Evolutionary conservation across 2,797 vertebrate species (phyloP).

Genomic region (Scolopax rusticola): DNA sequence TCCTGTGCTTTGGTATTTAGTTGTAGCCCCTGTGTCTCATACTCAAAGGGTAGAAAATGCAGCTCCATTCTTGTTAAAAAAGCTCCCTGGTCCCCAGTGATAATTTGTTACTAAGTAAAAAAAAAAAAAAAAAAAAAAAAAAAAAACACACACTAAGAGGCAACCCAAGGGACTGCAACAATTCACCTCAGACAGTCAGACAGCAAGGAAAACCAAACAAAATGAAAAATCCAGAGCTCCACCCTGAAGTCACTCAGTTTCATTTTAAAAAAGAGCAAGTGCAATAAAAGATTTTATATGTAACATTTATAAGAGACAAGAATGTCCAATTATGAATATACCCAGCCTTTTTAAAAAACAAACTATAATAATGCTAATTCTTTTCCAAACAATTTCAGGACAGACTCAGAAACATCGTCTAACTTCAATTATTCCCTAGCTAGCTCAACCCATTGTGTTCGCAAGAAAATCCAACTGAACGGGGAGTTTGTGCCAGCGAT

Average conservation of each 20-base stretch:
- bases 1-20: background rate
- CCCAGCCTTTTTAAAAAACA: background rate
- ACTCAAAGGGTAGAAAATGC: background rate
- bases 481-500: background rate
- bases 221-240: background rate
- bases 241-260: background rate
- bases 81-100: background rate
- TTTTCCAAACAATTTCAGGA: background rate
- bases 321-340: background rate
- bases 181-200: background rate
- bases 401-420: background rate
- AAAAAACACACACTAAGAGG: background rate
- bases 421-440: background rate
- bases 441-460: constrained; percentile 9
- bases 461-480: constrained; percentile 12
- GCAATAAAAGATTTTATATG: background rate
- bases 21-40: background rate
- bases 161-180: background rate
- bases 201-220: background rate
- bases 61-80: background rate
- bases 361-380: background rate
- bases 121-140: background rate
- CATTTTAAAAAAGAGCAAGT: background rate
- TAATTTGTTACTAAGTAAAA: background rate
- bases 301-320: background rate